A percentile compares a stretch with the other conserved stretches of the same genome.
phyloP scores from a whole-genome alignment of 2,113 vertebrate species.

The Camelus bactrianus region DNA sequence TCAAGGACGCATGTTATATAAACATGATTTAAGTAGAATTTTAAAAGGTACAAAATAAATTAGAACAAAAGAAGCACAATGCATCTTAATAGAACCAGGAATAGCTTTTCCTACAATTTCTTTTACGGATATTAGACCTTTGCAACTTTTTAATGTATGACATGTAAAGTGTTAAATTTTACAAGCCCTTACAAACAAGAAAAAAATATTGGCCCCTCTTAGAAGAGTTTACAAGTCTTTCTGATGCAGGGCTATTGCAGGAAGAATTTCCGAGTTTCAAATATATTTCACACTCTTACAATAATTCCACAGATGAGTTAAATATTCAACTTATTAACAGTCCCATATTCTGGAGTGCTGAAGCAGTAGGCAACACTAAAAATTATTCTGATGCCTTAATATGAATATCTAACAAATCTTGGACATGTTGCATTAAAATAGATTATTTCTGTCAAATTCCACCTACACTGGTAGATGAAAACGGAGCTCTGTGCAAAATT shows the following conservation, averaged over 20 bases:
- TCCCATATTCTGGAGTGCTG: not conserved
- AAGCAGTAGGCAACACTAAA: not conserved
- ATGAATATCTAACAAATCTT: not conserved
- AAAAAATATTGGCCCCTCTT: not conserved
- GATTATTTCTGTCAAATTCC: not conserved
- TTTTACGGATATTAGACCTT: not conserved
- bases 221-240: not conserved
- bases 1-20: not conserved
- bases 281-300: not conserved
- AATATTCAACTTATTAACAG: not conserved
- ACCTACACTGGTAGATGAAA: not conserved
- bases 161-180: not conserved
- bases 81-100: not conserved
- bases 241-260: not conserved
- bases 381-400: not conserved
- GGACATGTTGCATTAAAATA: not conserved
- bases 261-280: not conserved
- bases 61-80: not conserved
- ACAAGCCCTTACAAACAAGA: not conserved
- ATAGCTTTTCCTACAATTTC: not conserved
- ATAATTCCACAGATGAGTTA: not conserved
- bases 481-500: accelerated
- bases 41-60: not conserved
- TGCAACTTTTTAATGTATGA: not conserved
- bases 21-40: not conserved